These are phyloP conservation scores for Bombus waltoni DNA, from an alignment of 1,140 invertebrate genomes.

Conservation along the genomic window DNA sequence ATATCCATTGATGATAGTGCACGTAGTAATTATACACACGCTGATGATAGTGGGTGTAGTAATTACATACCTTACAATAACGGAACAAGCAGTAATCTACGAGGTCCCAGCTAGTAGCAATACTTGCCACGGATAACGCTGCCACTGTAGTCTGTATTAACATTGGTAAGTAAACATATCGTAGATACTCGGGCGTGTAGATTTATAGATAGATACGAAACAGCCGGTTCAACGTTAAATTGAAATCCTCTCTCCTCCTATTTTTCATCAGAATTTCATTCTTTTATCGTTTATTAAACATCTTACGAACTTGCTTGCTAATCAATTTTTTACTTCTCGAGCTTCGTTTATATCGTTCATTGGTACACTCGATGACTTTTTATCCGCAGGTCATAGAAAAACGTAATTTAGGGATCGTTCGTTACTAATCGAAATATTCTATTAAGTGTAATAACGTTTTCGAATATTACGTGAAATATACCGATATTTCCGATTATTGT, in stretches of 20 bases:
- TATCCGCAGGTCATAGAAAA: no score
- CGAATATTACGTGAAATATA: no score
- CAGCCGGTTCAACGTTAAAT: not conserved
- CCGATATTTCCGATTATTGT: no score
- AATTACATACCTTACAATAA: slow-evolving; percentile 46
- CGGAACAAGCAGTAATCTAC: slow-evolving; percentile 33
- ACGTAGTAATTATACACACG: slow-evolving; percentile 50
- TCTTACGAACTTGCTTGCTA: no score
- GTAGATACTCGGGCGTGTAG: not conserved
- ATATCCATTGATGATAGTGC: slow-evolving; percentile 46
- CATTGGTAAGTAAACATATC: slow-evolving; percentile 1
- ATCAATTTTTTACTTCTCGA: no score
- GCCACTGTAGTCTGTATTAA: not conserved
- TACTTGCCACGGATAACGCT: slow-evolving; percentile 11
- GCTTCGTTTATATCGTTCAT: no score
- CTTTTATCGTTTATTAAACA: no score
- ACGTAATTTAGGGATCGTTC: no score
- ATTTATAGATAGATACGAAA: not conserved
- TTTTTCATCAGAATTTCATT: no score
- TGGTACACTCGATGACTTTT: no score
- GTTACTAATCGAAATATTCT: no score
- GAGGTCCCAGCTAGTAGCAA: slow-evolving; percentile 5
- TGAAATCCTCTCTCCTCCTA: not conserved
- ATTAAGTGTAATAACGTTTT: no score
- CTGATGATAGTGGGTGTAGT: slow-evolving; percentile 39